Evolutionary conservation across 2,797 vertebrate genomes (phyloP), one percentile per base, ranked within the genome.

Genomic region (Acanthis flammea): DNA sequence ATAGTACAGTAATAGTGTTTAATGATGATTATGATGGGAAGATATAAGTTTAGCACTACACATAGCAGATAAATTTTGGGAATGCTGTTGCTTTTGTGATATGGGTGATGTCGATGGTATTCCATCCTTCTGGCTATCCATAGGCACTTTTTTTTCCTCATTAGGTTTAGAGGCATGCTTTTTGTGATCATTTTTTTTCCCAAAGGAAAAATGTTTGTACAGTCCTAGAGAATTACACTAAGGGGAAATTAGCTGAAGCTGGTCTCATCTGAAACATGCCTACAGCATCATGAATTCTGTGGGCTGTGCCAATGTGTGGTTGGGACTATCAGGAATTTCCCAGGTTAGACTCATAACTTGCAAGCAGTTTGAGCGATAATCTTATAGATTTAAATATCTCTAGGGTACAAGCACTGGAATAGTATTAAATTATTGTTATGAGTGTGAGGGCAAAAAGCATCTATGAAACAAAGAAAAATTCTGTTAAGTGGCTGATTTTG

Each of bases 211-310:
- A 24, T 1, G 2, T 2, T 39, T 83, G 11, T 37, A 8, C 10
- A 35, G 18, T 28, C 54, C 41, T 5, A 4, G 47, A 68, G 39
- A 61, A 63, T 50, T 78, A 55, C 30, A 22, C 33, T 25, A 37
- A 35, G 10, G 33, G 61, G 50, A 78, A 88, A 28, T 63, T 53
- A 53, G 41, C 28, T n/a, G 33, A 70, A 60, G 25, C 17, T 90
- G 19, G 24, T 92, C 28, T 83, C 14, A 67, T 86, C 45, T 77
- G 51, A 88, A 90, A 74, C 3, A 42, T 60, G 45, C 61, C 68
- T 67, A 25, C 17, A 85, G 82, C 42, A 61, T 67, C 61, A 41
- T 86, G 42, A 91, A 42, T 92, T 80, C 35, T 65, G 22, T 50
- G 61, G 62, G 5, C 12, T 77, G 17, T 80, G 58, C 23, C n/a